Percentiles rank a stretch among this genome's conserved stretches.
These are phyloP conservation scores for Hydrozoanthus gracilis DNA, from an alignment of 92 coral and sea anemone species.

Conservation along the genomic window DNA sequence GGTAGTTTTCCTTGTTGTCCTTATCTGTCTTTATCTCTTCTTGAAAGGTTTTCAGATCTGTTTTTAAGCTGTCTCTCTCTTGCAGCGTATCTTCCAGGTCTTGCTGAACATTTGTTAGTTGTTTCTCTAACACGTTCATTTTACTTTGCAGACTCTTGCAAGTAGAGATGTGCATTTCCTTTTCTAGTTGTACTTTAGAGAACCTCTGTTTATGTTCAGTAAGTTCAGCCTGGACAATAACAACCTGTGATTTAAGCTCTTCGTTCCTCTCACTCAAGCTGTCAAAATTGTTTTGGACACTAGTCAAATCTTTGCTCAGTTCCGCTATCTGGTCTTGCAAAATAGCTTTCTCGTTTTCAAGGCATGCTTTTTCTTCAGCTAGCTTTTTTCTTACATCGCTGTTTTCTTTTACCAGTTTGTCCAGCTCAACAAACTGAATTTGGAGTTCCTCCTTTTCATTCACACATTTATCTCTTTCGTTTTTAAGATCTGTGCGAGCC, in stretches of 20 bases:
- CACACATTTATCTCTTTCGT: neutral
- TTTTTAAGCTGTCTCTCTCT: constrained; percentile 47
- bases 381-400: neutral
- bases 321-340: constrained; percentile 49
- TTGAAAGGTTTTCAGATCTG: constrained; percentile 8
- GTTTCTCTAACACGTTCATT: constrained; percentile 10
- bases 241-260: constrained; percentile 46
- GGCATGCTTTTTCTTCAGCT: neutral
- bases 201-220: constrained; percentile 46
- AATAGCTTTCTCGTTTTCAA: constrained; percentile 38
- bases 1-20: constrained; percentile 50
- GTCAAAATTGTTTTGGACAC: neutral
- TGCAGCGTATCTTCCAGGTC: constrained; percentile 45
- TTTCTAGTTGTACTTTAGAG: constrained; percentile 38
- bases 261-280: constrained; percentile 34
- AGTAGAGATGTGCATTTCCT: neutral
- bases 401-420: constrained; percentile 35
- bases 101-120: constrained; percentile 46
- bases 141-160: neutral
- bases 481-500: constrained; percentile 27
- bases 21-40: neutral
- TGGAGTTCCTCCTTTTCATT: constrained; percentile 54
- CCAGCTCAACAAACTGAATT: constrained; percentile 53
- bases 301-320: constrained; percentile 40
- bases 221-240: constrained; percentile 32